A percentile compares a stretch with the other conserved stretches of the same genome.
phyloP scores from a whole-genome alignment of 2,888 invertebrate genomes.

The Cosmopolites sordidus region DNA sequence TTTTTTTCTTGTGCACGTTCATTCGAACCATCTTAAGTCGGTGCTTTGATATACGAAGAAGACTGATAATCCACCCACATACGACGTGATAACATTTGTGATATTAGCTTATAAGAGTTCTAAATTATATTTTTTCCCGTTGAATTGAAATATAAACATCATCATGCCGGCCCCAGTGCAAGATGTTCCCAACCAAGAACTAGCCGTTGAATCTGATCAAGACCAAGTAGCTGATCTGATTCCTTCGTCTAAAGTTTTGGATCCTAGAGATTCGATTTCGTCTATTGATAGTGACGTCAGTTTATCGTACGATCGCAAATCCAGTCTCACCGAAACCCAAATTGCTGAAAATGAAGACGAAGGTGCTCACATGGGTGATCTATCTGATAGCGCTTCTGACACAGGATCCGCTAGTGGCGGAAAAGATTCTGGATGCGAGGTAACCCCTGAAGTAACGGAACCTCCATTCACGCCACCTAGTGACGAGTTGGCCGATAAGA shows the following conservation, averaged over 20 bases:
- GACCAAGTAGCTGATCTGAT: conserved; percentile 39
- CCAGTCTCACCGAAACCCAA: conserved; percentile 37
- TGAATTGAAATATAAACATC: not conserved
- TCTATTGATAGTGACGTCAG: conserved; percentile 60
- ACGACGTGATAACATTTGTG: conserved; percentile 39
- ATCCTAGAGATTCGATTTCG: conserved; percentile 57
- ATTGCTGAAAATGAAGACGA: conserved; percentile 52
- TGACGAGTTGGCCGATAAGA: conserved; percentile 72
- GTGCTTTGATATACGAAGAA: conserved; percentile 25
- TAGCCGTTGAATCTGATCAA: conserved; percentile 17
- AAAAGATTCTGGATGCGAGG: conserved; percentile 67
- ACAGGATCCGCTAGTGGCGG: conserved; percentile 60
- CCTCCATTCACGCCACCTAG: conserved; percentile 65
- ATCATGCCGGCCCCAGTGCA: conserved; percentile 44
- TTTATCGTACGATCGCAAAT: conserved; percentile 50
- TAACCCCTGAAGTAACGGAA: conserved; percentile 54
- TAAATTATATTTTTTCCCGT: conserved; percentile 24
- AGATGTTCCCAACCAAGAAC: conserved; percentile 32
- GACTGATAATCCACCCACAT: conserved; percentile 30
- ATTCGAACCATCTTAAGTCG: no score
- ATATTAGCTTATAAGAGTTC: conserved; percentile 37
- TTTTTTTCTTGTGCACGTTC: no score
- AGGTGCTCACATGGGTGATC: conserved; percentile 57
- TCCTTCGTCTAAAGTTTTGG: conserved; percentile 49
- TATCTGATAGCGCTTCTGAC: conserved; percentile 64